A percentile compares a stretch with the other conserved stretches of the same genome.
phyloP scores from a whole-genome alignment of 2,888 invertebrate genomes.

The Harpalus rufipes region DNA sequence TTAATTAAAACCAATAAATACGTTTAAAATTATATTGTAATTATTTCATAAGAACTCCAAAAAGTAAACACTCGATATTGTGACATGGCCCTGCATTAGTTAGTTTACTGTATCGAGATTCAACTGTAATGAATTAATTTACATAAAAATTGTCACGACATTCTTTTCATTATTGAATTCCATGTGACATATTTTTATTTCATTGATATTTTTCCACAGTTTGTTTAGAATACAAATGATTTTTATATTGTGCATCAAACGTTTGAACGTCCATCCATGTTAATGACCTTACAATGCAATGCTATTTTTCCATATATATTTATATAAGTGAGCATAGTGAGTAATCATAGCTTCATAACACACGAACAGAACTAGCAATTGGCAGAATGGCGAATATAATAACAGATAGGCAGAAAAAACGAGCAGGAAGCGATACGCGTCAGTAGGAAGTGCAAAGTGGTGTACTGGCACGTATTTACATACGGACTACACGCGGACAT shows the following conservation, averaged over 20 bases:
- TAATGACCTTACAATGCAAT: constrained; percentile 31
- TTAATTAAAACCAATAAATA: too few species aligned
- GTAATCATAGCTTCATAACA: constrained; percentile 50
- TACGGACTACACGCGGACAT: constrained; percentile 22
- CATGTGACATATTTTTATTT: background rate
- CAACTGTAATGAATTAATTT: too few species aligned
- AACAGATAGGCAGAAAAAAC: constrained; percentile 30
- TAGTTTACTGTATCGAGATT: too few species aligned
- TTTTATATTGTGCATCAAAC: background rate
- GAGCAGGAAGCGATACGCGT: constrained; percentile 57
- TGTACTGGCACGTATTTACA: constrained; percentile 53
- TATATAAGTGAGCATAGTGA: constrained; percentile 12
- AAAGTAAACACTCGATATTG: too few species aligned
- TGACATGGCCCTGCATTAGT: too few species aligned
- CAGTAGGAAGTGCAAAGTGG: constrained; percentile 64
- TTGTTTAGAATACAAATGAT: too few species aligned
- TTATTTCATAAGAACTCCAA: too few species aligned
- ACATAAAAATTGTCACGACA: too few species aligned
- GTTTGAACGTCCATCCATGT: constrained; percentile 1
- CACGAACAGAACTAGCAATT: background rate
- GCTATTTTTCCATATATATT: constrained; percentile 31
- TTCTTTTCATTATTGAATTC: too few species aligned
- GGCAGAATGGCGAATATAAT: constrained; percentile 41
- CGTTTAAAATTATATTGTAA: too few species aligned
- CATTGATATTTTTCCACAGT: background rate